Percentiles rank a stretch among this genome's conserved stretches.
Conservation (phyloP, 23 tunicate species). For the Oikopleura vanhoeffeni region DNA sequence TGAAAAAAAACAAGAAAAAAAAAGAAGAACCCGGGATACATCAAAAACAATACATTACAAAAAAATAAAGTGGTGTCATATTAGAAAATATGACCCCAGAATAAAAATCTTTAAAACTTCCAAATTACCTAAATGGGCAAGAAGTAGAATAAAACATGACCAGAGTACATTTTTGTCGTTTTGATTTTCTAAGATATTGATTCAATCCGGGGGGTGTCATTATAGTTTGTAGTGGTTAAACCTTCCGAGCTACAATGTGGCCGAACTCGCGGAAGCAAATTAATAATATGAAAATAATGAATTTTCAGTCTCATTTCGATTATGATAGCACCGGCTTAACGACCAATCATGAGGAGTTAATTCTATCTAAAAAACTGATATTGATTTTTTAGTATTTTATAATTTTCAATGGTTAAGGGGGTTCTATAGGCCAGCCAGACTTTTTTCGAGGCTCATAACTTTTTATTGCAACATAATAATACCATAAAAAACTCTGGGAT, state of each 20-base stretch:
- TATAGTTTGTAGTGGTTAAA: neutral
- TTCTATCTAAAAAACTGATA: too few relatives aligned
- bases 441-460: too few relatives aligned
- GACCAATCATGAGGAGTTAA: too few relatives aligned
- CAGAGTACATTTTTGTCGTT: neutral
- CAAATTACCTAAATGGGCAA: neutral
- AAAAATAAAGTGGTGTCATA: neutral
- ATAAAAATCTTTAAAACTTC: neutral
- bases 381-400: too few relatives aligned
- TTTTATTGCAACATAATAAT: too few relatives aligned
- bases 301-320: neutral
- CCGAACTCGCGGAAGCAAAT: neutral
- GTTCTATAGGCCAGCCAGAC: too few relatives aligned
- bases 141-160: neutral
- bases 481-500: too few relatives aligned
- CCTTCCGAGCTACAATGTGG: slow-evolving; percentile 1
- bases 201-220: neutral
- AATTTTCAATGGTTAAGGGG: too few relatives aligned
- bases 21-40: too few relatives aligned
- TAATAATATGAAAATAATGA: neutral
- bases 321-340: neutral
- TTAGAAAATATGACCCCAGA: neutral
- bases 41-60: neutral
- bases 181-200: neutral
- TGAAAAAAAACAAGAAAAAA: too few relatives aligned